Base-by-base conservation (phyloP, 2,888 invertebrate genomes). In the Melangyna quadrimaculata region DNA sequence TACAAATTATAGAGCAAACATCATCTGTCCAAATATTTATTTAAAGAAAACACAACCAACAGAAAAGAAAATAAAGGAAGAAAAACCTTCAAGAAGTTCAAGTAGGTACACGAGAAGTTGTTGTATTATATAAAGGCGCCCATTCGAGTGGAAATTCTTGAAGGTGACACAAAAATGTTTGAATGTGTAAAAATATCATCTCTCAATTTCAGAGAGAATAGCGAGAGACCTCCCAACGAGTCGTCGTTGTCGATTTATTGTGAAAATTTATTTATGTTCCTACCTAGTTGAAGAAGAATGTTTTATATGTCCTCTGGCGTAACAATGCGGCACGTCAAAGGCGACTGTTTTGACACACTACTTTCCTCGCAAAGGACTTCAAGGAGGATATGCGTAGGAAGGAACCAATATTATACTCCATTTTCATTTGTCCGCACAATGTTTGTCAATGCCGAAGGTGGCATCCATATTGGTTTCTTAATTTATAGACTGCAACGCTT, bases 1-100 rank as follows among this genome's bases (percentile, higher is more conserved):
- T 63, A 70, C 51, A 75, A 55, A 72, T 70, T 67, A 51, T 48
- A 67, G n/a, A n/a, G 40, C 69, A 55, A 14, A 48, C 79, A 59
- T 59, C 78, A 78, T 32, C 63, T 86, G 84, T 77, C 86, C 69
- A 81, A 86, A 86, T 86, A 81, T 86, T 86, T 86, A 65, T 55
- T 3, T 3, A 17, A n/a, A 12, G 7, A 7, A 57, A 32, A 29
- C 45, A 45, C n/a, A n/a, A n/a, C n/a, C n/a, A n/a, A n/a, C n/a
- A n/a, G n/a, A n/a, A n/a, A n/a, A n/a, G n/a, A 17, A 40, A 29
- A 29, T 3, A 57, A 57, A 12, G 22, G 22, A 45, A 35, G 22
- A 57, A 14, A 74, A 55, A 45, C 37, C 70, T 59, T 70, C 40
- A 48, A 53, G 40, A 70, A 79, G 12, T n/a, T 59, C 48, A 67